Percentiles rank a stretch among this genome's conserved stretches.
Conservation (phyloP, 2,113 vertebrate species). For the Gobius niger region DNA sequence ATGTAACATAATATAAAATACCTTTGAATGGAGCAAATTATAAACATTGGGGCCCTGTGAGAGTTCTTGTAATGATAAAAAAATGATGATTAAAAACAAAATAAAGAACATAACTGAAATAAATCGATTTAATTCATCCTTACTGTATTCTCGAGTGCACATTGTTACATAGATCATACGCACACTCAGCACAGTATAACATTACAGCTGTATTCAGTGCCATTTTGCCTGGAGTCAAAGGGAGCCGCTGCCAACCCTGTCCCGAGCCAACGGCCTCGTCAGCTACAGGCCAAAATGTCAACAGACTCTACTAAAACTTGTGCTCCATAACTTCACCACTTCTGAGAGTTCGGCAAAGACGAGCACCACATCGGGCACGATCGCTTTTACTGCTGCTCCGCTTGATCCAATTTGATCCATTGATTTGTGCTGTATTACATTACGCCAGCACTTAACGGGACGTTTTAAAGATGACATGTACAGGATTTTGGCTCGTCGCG, state of each 20-base stretch:
- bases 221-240: constrained; percentile 21
- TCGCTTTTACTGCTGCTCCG: constrained; percentile 47
- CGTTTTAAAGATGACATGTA: constrained; percentile 41
- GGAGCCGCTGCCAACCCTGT: constrained; percentile 29
- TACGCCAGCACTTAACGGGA: constrained; percentile 55
- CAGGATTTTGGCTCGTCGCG: constrained; percentile 14
- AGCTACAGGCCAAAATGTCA: constrained; percentile 37
- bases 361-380: constrained; percentile 53
- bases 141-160: too few relatives aligned
- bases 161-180: too few relatives aligned
- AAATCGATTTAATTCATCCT: too few relatives aligned
- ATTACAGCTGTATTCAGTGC: background rate
- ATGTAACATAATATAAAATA: too few relatives aligned
- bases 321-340: constrained; percentile 21
- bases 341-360: constrained; percentile 20
- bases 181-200: background rate
- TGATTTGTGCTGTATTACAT: constrained; percentile 41
- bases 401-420: constrained; percentile 57
- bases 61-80: too few relatives aligned
- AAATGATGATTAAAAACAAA: too few relatives aligned
- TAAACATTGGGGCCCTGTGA: too few relatives aligned
- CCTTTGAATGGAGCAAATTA: too few relatives aligned
- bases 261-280: constrained; percentile 30
- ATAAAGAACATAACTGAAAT: too few relatives aligned
- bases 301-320: constrained; percentile 40